Evolutionary conservation across 2,113 vertebrate species (phyloP).

Genomic region (Toxostoma redivivum): DNA sequence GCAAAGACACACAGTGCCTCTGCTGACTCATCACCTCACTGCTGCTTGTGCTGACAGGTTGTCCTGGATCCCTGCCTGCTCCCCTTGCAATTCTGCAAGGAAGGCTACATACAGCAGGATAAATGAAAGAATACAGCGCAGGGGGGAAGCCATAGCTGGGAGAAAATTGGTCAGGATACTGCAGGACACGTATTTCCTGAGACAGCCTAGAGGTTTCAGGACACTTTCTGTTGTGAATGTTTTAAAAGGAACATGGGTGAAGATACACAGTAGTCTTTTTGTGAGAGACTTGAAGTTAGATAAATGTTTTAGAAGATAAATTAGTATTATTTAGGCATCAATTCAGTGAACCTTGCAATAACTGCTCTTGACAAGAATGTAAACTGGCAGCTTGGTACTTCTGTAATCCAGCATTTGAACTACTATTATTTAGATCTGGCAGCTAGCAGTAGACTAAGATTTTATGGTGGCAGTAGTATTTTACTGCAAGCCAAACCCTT

Average conservation of each 20-base stretch:
- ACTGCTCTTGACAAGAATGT: neutral
- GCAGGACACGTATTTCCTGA: neutral
- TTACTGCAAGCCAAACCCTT: neutral
- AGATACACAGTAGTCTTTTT: neutral
- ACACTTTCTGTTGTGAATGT: neutral
- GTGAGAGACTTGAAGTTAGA: neutral
- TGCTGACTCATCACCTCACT: constrained; percentile 55
- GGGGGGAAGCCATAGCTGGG: neutral
- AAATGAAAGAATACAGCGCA: neutral
- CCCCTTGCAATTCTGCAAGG: neutral
- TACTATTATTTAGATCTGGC: neutral
- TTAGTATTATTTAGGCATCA: neutral
- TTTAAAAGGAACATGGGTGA: neutral
- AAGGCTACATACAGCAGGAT: neutral
- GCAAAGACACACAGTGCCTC: neutral
- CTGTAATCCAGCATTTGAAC: neutral
- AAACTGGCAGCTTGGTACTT: neutral
- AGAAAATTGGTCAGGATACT: neutral
- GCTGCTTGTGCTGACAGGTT: neutral
- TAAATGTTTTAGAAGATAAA: neutral
- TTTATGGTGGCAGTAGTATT: neutral
- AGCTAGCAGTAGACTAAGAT: neutral
- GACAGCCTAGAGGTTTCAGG: neutral
- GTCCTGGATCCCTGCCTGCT: neutral
- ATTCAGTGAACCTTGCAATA: neutral